A percentile compares a stretch with the other conserved stretches of the same genome.
Evolutionary conservation across 2,113 vertebrate species (phyloP).

Genomic region (Puffinus mauretanicus): DNA sequence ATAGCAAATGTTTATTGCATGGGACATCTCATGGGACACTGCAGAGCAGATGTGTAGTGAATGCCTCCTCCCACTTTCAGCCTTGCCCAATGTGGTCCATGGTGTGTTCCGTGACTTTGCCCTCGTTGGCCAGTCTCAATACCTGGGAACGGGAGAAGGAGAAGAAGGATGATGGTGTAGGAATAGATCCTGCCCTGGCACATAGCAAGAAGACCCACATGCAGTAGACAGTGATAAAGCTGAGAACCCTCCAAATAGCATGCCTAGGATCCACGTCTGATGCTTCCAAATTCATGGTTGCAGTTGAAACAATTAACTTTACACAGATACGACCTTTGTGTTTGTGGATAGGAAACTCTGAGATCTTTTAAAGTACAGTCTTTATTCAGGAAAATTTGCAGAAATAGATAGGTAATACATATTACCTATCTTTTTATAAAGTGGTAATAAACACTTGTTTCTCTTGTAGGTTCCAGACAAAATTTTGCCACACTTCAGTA

Average conservation of each 20-base stretch:
- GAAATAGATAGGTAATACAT: not conserved
- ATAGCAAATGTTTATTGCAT: not conserved
- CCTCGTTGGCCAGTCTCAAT: not conserved
- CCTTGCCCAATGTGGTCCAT: not conserved
- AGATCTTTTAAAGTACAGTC: not conserved
- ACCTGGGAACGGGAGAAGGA: not conserved
- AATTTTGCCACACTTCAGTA: not conserved
- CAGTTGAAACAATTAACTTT: not conserved
- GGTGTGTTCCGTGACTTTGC: not conserved
- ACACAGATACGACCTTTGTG: not conserved
- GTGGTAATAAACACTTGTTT: not conserved
- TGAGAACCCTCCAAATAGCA: not conserved
- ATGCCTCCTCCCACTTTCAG: not conserved
- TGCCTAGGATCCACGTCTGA: not conserved
- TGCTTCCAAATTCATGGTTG: not conserved
- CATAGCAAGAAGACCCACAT: not conserved
- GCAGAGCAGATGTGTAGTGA: not conserved
- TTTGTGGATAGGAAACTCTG: not conserved
- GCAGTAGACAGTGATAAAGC: not conserved
- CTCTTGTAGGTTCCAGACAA: not conserved
- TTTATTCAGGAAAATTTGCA: not conserved
- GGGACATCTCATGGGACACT: not conserved
- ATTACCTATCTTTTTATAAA: not conserved
- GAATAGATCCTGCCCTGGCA: not conserved
- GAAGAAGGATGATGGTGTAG: not conserved